Evolutionary conservation across 2,888 invertebrate genomes (phyloP).

Genomic region (Plusia festucae): DNA sequence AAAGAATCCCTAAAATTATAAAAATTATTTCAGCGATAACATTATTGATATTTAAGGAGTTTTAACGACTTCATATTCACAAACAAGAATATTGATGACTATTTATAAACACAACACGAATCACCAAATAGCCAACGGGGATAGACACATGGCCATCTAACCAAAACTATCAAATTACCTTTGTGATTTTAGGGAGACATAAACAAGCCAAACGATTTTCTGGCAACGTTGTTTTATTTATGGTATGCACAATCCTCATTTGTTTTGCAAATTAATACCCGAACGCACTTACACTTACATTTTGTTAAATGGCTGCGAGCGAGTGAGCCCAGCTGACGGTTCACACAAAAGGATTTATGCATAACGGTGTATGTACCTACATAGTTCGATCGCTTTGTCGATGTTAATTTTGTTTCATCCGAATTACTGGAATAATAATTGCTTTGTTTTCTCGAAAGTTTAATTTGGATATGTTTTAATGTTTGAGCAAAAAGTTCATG

Average conservation of each 20-base stretch:
- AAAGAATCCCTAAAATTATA: no score
- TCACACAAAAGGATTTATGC: constrained; percentile 68
- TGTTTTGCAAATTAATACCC: constrained; percentile 84
- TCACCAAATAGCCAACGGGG: constrained; percentile 14
- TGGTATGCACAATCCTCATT: constrained; percentile 72
- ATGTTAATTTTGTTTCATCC: constrained; percentile 40
- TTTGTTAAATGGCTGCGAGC: constrained; percentile 76
- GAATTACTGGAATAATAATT: constrained; percentile 10
- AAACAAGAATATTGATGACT: background rate
- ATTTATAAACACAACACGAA: constrained; percentile 3
- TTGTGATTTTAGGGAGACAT: constrained; percentile 58
- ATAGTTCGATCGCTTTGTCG: constrained; percentile 51
- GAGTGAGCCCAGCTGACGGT: constrained; percentile 72
- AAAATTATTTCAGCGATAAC: no score
- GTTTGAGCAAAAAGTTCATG: background rate
- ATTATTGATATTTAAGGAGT: background rate
- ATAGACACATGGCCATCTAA: constrained; percentile 26
- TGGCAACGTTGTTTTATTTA: constrained; percentile 60
- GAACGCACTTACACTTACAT: constrained; percentile 77
- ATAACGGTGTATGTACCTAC: constrained; percentile 57
- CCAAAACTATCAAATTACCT: constrained; percentile 36
- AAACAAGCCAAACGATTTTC: constrained; percentile 49
- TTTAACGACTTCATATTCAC: background rate
- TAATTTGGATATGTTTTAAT: background rate
- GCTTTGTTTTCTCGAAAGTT: constrained; percentile 5